These are phyloP conservation scores for Dolichallabes microphthalmus DNA, from an alignment of 2,113 vertebrate species.

Conservation along the genomic window DNA sequence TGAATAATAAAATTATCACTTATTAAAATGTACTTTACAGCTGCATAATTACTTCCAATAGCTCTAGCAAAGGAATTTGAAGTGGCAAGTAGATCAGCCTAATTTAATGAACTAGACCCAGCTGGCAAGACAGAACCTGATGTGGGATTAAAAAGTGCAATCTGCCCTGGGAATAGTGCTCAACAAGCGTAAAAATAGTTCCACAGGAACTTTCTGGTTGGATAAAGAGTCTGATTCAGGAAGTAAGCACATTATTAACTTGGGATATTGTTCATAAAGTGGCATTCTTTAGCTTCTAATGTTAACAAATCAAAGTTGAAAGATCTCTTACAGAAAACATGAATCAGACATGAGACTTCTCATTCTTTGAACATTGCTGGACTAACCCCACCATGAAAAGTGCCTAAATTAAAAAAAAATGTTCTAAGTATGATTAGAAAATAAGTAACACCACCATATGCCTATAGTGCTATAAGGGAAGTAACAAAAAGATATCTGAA, in stretches of 20 bases:
- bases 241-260: neutral
- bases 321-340: neutral
- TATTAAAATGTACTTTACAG: slow-evolving; percentile 38
- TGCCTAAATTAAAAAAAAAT: neutral
- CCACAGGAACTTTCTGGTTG: neutral
- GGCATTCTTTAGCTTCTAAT: neutral
- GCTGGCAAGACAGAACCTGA: slow-evolving; percentile 41
- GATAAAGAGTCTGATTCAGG: neutral
- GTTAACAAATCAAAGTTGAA: neutral
- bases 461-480: neutral
- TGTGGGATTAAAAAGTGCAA: slow-evolving; percentile 25
- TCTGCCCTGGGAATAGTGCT: slow-evolving; percentile 1
- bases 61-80: slow-evolving; percentile 53
- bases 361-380: neutral
- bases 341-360: no score
- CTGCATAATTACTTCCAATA: slow-evolving; percentile 59
- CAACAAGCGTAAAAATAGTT: slow-evolving; percentile 19
- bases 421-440: neutral
- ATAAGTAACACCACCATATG: neutral
- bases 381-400: neutral
- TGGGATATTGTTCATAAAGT: slow-evolving; percentile 1
- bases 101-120: slow-evolving; percentile 54
- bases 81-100: slow-evolving; percentile 58
- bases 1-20: slow-evolving; percentile 44
- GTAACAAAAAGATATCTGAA: neutral